These are phyloP conservation scores for Melinaea menophilus DNA, from an alignment of 2,888 invertebrate species.

Conservation along the genomic window DNA sequence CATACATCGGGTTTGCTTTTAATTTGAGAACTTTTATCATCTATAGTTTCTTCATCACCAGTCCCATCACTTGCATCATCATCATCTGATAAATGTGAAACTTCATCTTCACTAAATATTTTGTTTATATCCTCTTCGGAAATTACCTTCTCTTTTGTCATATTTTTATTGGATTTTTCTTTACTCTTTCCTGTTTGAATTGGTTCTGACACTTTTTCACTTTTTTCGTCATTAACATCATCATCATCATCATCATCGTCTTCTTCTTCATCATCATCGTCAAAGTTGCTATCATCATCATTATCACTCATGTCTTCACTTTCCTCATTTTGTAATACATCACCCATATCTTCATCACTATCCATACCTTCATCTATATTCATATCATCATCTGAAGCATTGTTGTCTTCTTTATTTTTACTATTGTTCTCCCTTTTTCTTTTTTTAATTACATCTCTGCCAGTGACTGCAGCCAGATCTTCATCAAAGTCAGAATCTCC, in stretches of 20 bases:
- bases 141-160: constrained; percentile 45
- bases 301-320: constrained; percentile 29
- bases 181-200: constrained; percentile 31
- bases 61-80: constrained; percentile 40
- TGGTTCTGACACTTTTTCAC: constrained; percentile 28
- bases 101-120: constrained; percentile 71
- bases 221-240: constrained; percentile 27
- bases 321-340: constrained; percentile 31
- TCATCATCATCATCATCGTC: constrained; percentile 29
- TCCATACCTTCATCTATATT: constrained; percentile 23
- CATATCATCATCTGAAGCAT: constrained; percentile 27
- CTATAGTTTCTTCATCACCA: constrained; percentile 38
- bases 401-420: constrained; percentile 19
- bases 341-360: constrained; percentile 27
- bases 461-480: constrained; percentile 78
- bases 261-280: constrained; percentile 30
- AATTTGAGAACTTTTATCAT: constrained; percentile 33
- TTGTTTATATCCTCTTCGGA: constrained; percentile 54
- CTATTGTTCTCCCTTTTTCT: constrained; percentile 26
- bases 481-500: constrained; percentile 81
- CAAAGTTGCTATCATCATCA: constrained; percentile 30
- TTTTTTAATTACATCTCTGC: constrained; percentile 52
- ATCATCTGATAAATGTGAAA: constrained; percentile 62
- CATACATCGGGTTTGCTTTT: constrained; percentile 67
- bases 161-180: constrained; percentile 25